These are phyloP conservation scores for Zosterops hypoxanthus DNA, from an alignment of 2,113 vertebrate genomes.

Conservation along the genomic window DNA sequence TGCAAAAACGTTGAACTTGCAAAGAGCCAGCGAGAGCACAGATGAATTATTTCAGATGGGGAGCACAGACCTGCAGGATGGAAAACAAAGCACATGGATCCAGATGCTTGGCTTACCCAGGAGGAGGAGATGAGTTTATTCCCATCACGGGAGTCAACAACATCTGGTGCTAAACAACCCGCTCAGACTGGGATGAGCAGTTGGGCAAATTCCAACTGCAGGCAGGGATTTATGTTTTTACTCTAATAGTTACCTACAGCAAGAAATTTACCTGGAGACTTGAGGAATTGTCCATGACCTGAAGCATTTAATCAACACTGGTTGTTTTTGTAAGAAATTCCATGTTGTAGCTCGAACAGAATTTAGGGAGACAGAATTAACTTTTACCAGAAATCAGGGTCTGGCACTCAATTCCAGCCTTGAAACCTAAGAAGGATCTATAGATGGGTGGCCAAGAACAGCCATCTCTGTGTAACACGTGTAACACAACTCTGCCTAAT, in stretches of 20 bases:
- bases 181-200: background rate
- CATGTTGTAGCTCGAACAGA: background rate
- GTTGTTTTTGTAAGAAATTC: background rate
- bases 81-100: background rate
- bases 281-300: background rate
- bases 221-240: background rate
- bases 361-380: background rate
- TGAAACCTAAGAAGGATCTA: background rate
- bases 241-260: background rate
- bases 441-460: background rate
- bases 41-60: background rate
- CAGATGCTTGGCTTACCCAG: background rate
- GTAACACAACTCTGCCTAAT: background rate
- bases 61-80: background rate
- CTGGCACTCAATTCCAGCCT: background rate
- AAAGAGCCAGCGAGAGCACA: background rate
- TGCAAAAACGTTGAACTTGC: background rate
- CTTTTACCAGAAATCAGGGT: background rate
- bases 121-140: background rate
- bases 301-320: background rate
- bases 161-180: background rate
- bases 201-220: background rate
- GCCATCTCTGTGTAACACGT: background rate
- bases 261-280: background rate
- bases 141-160: background rate